Base-by-base conservation (phyloP, 2,888 invertebrate species). In the Heliconius charithonia region DNA sequence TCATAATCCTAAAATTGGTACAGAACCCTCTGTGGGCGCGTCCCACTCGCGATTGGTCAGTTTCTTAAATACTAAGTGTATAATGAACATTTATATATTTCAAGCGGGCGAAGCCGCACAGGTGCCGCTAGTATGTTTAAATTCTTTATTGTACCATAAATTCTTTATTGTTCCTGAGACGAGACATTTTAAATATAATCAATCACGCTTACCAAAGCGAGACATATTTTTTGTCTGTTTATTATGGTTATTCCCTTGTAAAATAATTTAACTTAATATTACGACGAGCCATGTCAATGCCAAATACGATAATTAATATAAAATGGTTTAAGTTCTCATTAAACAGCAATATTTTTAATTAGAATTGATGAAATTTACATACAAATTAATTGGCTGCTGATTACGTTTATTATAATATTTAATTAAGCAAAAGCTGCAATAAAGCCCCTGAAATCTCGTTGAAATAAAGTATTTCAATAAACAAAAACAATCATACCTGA, bases 301-400 rank as follows among this genome's bases (percentile, higher is more conserved):
- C 59, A 63, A 41, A 63, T 63, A 67, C 13, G 32, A 4, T 25
- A 12, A n/a, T 32, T 32, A 22, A 66, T 66, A 29, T 73, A 37
- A 37, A 45, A 63, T 37, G 16, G 25, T 41, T 62, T n/a, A 73
- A 59, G 63, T 41, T 59, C 25, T 63, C 63, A 63, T 63, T 74
- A 41, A 41, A 45, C 22, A 27, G 4, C 62, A 27, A 62, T 25
- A 70, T 59, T 63, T 70, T 79, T 70, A 75, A 75, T 75, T 66
- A 69, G 59, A 59, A 37, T 22, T 63, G 75, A 62, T 78, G 51
- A 67, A 76, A 76, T 79, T 66, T 76, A 72, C 27, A 79, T 72
- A 76, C 25, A 76, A 76, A 79, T 76, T 79, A 76, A 79, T 79
- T 66, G 65, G 67, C 79, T 78, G 76, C 76, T 79, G 79, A 79